Conservation (phyloP, 2,113 vertebrate genomes). For the Pristiophorus japonicus region DNA sequence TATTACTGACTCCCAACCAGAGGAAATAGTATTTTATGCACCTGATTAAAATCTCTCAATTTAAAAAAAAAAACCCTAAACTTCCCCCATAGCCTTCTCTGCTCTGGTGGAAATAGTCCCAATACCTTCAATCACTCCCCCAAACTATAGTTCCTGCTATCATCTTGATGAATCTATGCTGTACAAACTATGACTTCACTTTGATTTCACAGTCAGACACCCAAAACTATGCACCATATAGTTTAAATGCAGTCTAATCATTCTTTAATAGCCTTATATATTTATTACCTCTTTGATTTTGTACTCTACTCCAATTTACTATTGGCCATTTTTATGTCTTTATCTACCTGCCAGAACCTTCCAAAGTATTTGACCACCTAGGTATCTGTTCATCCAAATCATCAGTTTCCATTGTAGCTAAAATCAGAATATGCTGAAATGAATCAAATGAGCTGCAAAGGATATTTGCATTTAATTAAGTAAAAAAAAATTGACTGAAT, state of each 20-base stretch:
- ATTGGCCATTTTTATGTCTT: background rate
- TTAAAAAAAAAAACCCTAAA: background rate
- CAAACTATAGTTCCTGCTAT: background rate
- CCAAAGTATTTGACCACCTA: background rate
- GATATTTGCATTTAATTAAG: background rate
- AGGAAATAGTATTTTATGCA: background rate
- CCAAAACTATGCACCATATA: background rate
- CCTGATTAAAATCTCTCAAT: background rate
- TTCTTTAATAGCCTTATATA: background rate
- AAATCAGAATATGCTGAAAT: background rate
- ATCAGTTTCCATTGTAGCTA: background rate
- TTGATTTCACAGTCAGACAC: background rate
- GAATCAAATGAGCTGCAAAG: background rate
- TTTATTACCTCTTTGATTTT: background rate
- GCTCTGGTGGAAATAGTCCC: background rate
- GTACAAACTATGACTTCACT: background rate
- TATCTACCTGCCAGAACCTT: background rate
- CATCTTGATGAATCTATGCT: background rate
- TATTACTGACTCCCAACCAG: background rate
- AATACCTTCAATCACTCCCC: background rate
- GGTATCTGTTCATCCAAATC: background rate
- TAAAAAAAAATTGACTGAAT: slow-evolving; percentile 21
- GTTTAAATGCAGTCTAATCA: background rate
- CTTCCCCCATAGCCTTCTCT: background rate
- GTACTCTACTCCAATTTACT: background rate